A percentile compares a stretch with the other conserved stretches of the same genome.
These are phyloP conservation scores for Omphaloscelis lunosa DNA, from an alignment of 2,888 invertebrate species.

Conservation along the genomic window DNA sequence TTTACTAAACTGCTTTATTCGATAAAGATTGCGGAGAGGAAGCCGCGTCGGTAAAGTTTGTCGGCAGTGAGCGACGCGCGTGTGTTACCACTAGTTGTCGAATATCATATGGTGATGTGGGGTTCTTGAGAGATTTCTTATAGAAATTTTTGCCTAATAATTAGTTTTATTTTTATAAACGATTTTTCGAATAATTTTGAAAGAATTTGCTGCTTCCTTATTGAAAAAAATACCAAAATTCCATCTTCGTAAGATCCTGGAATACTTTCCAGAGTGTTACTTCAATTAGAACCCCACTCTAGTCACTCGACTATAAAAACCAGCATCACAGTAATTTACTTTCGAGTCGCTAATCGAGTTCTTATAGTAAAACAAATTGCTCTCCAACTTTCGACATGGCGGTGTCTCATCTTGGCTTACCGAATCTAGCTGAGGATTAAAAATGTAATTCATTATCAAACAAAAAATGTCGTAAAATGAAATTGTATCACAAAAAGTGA, in stretches of 20 bases:
- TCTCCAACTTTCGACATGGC: conserved; percentile 54
- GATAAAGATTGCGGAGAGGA: conserved; percentile 83
- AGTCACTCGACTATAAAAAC: neutral
- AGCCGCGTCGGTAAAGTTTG: conserved; percentile 70
- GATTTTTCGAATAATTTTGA: neutral
- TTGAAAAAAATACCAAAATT: no score
- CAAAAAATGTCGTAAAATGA: conserved; percentile 61
- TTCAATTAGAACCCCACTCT: conserved; percentile 1
- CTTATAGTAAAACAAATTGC: conserved; percentile 54
- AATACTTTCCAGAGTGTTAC: neutral
- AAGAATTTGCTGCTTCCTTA: neutral
- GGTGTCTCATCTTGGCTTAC: conserved; percentile 48
- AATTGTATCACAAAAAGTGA: conserved; percentile 65
- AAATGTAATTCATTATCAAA: conserved; percentile 67
- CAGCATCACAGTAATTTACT: conserved; percentile 12
- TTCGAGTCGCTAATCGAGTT: conserved; percentile 46
- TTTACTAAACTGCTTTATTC: conserved; percentile 85
- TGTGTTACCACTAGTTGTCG: conserved; percentile 49
- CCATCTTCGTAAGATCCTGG: neutral
- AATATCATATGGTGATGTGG: conserved; percentile 21
- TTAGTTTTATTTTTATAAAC: neutral
- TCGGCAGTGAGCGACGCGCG: conserved; percentile 49
- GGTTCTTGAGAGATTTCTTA: neutral
- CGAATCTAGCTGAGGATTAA: conserved; percentile 58
- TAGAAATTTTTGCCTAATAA: neutral